Evolutionary conservation across 2,797 vertebrate genomes (phyloP).

Genomic region (Sebastolobus altivelis): DNA sequence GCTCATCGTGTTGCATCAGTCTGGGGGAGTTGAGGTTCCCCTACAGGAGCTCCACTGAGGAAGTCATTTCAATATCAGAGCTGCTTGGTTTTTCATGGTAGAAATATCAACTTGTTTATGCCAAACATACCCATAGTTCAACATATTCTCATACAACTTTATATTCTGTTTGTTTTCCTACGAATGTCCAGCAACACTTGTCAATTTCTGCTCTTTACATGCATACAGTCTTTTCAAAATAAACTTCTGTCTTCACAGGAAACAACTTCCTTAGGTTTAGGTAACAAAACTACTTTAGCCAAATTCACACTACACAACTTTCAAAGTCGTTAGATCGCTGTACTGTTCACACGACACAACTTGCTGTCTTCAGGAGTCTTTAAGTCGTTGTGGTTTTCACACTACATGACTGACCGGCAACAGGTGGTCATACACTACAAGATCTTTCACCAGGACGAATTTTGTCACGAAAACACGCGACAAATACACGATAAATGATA

Average conservation of each 20-base stretch:
- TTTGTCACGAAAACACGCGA: not conserved
- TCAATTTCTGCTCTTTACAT: not conserved
- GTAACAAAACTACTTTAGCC: too few relatives aligned
- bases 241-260: not conserved
- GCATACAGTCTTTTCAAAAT: not conserved
- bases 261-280: too few relatives aligned
- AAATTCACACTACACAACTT: too few relatives aligned
- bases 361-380: too few relatives aligned
- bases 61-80: constrained; percentile 20
- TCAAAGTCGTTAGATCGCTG: too few relatives aligned
- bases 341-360: too few relatives aligned
- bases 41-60: not conserved
- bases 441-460: not conserved
- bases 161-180: not conserved
- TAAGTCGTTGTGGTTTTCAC: too few relatives aligned
- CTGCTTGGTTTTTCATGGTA: constrained; percentile 4
- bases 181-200: not conserved
- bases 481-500: not conserved
- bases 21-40: constrained; percentile 12
- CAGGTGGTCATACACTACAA: not conserved
- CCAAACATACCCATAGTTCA: not conserved
- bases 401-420: too few relatives aligned
- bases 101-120: not conserved
- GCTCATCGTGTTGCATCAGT: constrained; percentile 48
- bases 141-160: not conserved